phyloP scores from a whole-genome alignment of 2,113 vertebrate species.

The Hypomesus transpacificus region DNA sequence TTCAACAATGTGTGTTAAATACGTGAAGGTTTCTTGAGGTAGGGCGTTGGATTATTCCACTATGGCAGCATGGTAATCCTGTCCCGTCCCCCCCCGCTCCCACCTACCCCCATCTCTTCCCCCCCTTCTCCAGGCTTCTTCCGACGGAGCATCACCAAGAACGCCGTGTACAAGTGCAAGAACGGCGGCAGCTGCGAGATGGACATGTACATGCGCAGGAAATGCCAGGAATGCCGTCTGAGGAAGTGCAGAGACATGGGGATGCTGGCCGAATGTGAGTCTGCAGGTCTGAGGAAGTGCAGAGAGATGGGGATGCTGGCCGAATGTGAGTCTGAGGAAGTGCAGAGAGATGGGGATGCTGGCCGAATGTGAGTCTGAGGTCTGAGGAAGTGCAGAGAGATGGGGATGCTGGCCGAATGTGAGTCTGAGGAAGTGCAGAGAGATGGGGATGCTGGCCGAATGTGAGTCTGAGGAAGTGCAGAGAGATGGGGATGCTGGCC shows the following conservation, averaged over 20 bases:
- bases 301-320: no score
- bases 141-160: conserved; percentile 98
- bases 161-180: conserved; percentile 97
- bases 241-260: conserved; percentile 97
- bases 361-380: conserved; percentile 94
- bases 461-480: conserved; percentile 97
- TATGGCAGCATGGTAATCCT: not conserved
- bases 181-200: conserved; percentile 96
- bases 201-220: conserved; percentile 99
- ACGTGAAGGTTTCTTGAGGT: conserved; percentile 24
- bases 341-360: conserved; percentile 99
- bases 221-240: conserved; percentile 95
- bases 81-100: no score
- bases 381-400: conserved; percentile 93
- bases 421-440: conserved; percentile 93
- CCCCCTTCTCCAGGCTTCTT: conserved; percentile 82
- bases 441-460: conserved; percentile 98
- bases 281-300: not conserved
- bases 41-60: conserved; percentile 23
- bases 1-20: no score
- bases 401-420: conserved; percentile 99
- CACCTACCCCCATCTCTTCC: no score
- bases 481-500: conserved; percentile 97
- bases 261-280: conserved; percentile 99
- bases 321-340: conserved; percentile 91